Percentiles rank a stretch among this genome's conserved stretches.
Conservation (phyloP, 2,113 vertebrate species). For the Rhinogobius similis region DNA sequence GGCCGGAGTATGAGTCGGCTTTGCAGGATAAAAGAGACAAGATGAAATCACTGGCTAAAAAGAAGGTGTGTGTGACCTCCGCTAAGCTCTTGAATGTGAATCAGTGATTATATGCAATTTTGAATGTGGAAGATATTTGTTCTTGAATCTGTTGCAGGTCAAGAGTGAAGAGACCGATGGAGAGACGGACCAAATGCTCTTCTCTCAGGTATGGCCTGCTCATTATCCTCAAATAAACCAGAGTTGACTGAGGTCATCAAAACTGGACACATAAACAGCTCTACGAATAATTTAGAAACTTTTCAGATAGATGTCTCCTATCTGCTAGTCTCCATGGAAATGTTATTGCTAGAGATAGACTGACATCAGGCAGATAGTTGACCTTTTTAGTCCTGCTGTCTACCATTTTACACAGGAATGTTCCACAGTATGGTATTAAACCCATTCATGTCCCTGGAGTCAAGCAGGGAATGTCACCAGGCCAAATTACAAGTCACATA, state of each 20-base stretch:
- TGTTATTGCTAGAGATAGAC: too few species aligned
- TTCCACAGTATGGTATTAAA: too few species aligned
- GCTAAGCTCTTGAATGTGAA: background rate
- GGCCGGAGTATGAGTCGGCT: constrained; percentile 71
- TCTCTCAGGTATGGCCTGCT: constrained; percentile 67
- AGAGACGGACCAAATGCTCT: constrained; percentile 74
- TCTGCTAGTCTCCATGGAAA: too few species aligned
- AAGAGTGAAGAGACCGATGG: constrained; percentile 52
- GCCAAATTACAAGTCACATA: too few species aligned
- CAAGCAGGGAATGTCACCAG: too few species aligned
- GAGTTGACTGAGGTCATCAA: constrained; percentile 21
- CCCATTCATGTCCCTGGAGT: too few species aligned
- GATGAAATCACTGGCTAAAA: constrained; percentile 48
- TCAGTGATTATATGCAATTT: background rate
- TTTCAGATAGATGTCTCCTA: too few species aligned
- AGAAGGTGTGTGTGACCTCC: constrained; percentile 47
- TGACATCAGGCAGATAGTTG: too few species aligned
- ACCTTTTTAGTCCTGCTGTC: too few species aligned
- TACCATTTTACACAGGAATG: too few species aligned
- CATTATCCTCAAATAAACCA: constrained; percentile 1
- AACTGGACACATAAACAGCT: background rate
- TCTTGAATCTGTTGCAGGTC: constrained; percentile 53
- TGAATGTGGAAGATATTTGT: background rate
- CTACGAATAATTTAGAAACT: too few species aligned
- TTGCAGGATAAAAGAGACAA: constrained; percentile 67